A percentile compares a stretch with the other conserved stretches of the same genome.
These are phyloP conservation scores for Drosophila teissieri DNA, from an alignment of 1,140 invertebrate species.

Conservation along the genomic window DNA sequence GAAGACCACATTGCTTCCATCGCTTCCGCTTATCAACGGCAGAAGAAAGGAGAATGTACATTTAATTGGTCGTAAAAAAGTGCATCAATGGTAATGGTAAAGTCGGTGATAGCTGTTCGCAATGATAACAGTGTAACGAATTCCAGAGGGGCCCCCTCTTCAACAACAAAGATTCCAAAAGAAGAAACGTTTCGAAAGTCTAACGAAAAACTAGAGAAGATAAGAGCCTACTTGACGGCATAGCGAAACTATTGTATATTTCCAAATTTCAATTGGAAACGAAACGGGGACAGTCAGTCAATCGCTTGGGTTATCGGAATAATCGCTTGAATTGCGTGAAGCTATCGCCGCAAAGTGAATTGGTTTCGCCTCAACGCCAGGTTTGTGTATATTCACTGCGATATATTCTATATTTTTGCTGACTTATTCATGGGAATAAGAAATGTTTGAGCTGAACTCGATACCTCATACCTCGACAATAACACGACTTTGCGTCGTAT, in stretches of 20 bases:
- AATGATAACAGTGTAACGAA: constrained; percentile 25
- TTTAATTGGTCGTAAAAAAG: constrained; percentile 63
- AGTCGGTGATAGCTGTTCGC: constrained; percentile 47
- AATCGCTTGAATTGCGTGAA: not conserved
- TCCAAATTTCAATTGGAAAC: not conserved
- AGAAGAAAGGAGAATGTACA: constrained; percentile 47
- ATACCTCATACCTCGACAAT: not conserved
- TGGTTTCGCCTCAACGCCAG: not conserved
- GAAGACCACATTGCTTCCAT: not conserved
- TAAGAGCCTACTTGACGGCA: constrained; percentile 15
- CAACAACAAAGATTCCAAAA: constrained; percentile 1
- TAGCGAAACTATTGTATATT: constrained; percentile 17
- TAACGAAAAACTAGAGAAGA: not conserved
- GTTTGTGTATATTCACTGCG: not conserved
- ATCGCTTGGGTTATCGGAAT: not conserved
- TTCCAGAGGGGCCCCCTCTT: not conserved
- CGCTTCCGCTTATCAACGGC: constrained; percentile 37
- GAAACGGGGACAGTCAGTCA: not conserved
- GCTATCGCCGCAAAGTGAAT: not conserved
- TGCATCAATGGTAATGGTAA: constrained; percentile 48
- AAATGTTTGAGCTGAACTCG: not conserved
- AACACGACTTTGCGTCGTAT: not conserved
- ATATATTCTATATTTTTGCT: not conserved
- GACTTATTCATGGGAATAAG: not conserved
- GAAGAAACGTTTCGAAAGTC: constrained; percentile 11